Evolutionary conservation across 2,888 invertebrate genomes (phyloP).

Genomic region (Ormia ochracea): DNA sequence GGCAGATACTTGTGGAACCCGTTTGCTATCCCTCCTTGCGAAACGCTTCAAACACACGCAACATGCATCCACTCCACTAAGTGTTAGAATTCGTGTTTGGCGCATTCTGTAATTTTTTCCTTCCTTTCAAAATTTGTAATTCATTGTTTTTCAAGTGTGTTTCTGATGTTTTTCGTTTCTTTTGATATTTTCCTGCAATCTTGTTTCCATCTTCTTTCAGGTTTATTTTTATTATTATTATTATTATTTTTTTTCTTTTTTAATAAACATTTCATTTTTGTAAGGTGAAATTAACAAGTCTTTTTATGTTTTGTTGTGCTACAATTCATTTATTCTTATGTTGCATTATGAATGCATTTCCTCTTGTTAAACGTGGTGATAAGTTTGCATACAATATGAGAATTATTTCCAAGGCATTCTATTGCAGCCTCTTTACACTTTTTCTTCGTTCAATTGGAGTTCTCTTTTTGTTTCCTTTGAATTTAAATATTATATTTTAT

Average conservation of each 20-base stretch:
- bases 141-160: constrained; percentile 46
- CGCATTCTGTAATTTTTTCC: constrained; percentile 42
- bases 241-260: constrained; percentile 7
- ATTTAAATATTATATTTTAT: background rate
- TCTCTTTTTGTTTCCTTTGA: background rate
- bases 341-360: constrained; percentile 30
- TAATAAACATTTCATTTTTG: constrained; percentile 39
- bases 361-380: constrained; percentile 25
- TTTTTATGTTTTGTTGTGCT: constrained; percentile 20
- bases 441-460: background rate
- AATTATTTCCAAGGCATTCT: constrained; percentile 6
- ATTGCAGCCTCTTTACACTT: background rate
- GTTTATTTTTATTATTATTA: too few relatives aligned
- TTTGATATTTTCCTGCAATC: constrained; percentile 41
- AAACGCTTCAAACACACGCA: background rate
- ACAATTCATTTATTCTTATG: constrained; percentile 8
- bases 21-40: background rate
- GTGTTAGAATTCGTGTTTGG: constrained; percentile 65
- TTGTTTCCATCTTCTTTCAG: constrained; percentile 4
- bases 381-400: constrained; percentile 37
- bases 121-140: constrained; percentile 59
- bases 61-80: background rate
- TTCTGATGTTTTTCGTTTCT: constrained; percentile 22
- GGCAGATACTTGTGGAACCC: background rate
- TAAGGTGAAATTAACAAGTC: constrained; percentile 44